Base-by-base conservation (phyloP, 1,140 invertebrate species). In the Eriosoma lanigerum region DNA sequence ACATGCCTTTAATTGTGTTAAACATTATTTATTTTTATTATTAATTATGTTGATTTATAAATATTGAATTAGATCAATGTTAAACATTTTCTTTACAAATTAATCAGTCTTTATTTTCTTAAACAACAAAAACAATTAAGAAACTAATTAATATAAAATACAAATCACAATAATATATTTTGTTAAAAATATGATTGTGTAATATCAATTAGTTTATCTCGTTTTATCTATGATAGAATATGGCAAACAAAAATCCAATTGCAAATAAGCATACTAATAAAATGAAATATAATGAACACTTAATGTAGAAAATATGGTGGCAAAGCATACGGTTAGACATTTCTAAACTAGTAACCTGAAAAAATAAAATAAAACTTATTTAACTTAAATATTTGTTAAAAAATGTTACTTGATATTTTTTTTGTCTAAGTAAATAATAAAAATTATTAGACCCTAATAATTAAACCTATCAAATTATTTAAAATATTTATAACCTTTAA, bases 231-330 rank as follows among this genome's bases (percentile, higher is more conserved):
- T 76, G 32, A 76, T 76, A 58, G 60, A 44, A 60, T 24, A 78
- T 13, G 1, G 75, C 38, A 38, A 56, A 78, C 1, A 78, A 48
- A 62, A 78, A 78, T 24, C 75, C 75, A 17, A n/a, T 17, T 48
- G 56, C 54, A 78, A 78, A 78, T 15, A 78, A 56, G 46, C 54
- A 48, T 3, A 29, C 17, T 46, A 78, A 60, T 15, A 78, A 21
- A 26, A 78, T 48, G 24, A 78, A 62, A 62, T 78, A 78, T 24
- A 78, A 58, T 60, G 56, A 78, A 78, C 24, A 78, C 26, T 78
- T 78, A 26, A 78, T 29, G 21, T 78, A 78, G 15, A 6, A n/a
- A 8, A 78, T 44, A 26, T 78, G 29, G 60, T 62, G 75, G 0
- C 38, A 44, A 26, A 78, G 54, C 19, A 29, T 5, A 48, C 32